These are phyloP conservation scores for Eupithecia vulgata DNA, from an alignment of 2,888 invertebrate species.

Conservation along the genomic window DNA sequence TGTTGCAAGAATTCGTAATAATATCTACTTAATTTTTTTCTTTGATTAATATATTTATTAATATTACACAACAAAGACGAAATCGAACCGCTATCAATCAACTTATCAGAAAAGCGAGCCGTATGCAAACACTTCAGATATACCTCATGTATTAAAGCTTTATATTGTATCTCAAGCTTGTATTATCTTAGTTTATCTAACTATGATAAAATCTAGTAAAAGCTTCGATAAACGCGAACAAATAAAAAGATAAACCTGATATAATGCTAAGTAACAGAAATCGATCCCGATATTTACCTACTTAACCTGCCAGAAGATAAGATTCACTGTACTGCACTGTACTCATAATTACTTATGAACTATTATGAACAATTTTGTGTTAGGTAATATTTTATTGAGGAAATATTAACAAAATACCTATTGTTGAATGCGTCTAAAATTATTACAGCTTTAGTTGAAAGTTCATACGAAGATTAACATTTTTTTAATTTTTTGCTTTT, in stretches of 20 bases:
- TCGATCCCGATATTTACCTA: constrained; percentile 20
- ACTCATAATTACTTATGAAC: neutral
- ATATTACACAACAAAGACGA: constrained; percentile 2
- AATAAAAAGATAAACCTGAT: constrained; percentile 33
- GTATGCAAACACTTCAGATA: constrained; percentile 73
- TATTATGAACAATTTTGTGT: no score
- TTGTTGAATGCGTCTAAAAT: neutral
- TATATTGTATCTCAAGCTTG: constrained; percentile 78
- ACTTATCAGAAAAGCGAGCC: constrained; percentile 53
- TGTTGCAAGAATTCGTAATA: neutral
- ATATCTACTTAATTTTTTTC: neutral
- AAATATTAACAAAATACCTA: neutral
- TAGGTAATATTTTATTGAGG: neutral
- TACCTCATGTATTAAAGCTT: constrained; percentile 74
- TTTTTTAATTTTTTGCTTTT: no score
- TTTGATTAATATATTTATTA: neutral
- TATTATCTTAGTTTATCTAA: constrained; percentile 76
- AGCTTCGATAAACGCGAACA: constrained; percentile 68
- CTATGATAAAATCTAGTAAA: constrained; percentile 74
- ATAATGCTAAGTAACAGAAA: constrained; percentile 26
- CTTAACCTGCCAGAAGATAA: neutral
- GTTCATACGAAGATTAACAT: neutral
- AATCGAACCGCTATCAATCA: constrained; percentile 28
- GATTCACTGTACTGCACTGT: neutral
- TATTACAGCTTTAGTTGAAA: neutral